Conservation (phyloP, 2,888 invertebrate species). For the Drosophila eohydei region DNA sequence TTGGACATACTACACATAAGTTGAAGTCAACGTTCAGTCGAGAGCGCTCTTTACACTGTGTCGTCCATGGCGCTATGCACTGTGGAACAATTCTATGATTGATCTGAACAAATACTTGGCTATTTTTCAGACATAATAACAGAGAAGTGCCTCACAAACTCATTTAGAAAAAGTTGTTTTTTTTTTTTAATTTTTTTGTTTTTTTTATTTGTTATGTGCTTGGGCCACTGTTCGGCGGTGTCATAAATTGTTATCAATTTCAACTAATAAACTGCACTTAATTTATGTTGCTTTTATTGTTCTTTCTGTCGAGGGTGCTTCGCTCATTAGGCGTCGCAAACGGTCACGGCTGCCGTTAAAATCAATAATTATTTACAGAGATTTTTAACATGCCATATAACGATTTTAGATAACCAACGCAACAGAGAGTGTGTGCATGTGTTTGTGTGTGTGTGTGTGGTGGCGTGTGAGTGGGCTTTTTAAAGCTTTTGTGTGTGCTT, state of each 20-base stretch:
- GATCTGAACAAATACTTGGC: background rate
- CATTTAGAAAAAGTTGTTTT: too few relatives aligned
- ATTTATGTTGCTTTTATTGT: conserved; percentile 18
- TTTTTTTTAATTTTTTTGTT: background rate
- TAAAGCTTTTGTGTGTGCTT: conserved; percentile 59
- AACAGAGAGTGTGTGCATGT: background rate
- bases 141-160: background rate
- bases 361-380: conserved; percentile 72
- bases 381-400: conserved; percentile 66
- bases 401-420: conserved; percentile 60
- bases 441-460: conserved; percentile 17
- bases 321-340: conserved; percentile 50
- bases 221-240: conserved; percentile 4
- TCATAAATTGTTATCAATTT: conserved; percentile 62
- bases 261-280: conserved; percentile 59
- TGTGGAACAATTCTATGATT: background rate
- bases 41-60: conserved; percentile 6
- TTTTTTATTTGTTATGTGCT: too few relatives aligned
- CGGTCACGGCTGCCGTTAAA: conserved; percentile 47
- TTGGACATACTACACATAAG: conserved; percentile 23
- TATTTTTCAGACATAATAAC: background rate
- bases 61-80: conserved; percentile 4
- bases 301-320: conserved; percentile 24
- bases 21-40: conserved; percentile 27
- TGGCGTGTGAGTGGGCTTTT: conserved; percentile 44